Evolutionary conservation across 2,888 invertebrate species (phyloP), one percentile per base, ranked within the genome.

Genomic region (Morpho deidamia): DNA sequence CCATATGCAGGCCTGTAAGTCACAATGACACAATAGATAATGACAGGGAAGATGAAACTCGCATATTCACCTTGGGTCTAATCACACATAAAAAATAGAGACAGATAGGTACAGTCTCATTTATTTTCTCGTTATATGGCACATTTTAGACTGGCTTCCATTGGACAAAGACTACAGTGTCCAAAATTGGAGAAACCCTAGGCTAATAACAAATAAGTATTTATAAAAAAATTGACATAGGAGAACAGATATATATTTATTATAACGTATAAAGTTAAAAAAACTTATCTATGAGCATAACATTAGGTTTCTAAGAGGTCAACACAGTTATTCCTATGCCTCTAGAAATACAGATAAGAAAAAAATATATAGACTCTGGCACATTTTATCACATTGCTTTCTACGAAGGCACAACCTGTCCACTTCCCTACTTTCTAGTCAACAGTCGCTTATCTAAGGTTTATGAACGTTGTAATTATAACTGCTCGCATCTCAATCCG

Each of bases 401-500:
- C 59, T 49, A 40, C 42, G 51, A 54, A 52, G 51, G 47, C 56
- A 51, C 51, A 56, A 54, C 53, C 37, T 43, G 56, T 47, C 51
- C 45, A 53, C 51, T 45, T 44, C 51, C 44, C 51, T 53, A 58
- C 58, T 56, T 60, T 57, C 56, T 56, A 54, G 56, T 58, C 61
- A 62, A 50, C 53, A 57, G 49, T 38, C 55, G 53, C 55, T 61
- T 58, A 63, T 64, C 63, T 50, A 58, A 47, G 61, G 61, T 61
- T 59, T 63, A 59, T 60, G 60, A 65, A 59, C 60, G 61, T 55
- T 37, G 40, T 55, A 56, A 59, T 58, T 54, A 56, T 52, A 55
- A 55, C 52, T 52, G 50, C 51, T 55, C 45, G 40, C 51, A 55
- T 51, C 51, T 57, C 45, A 48, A 49, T 51, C 57, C 55, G 54